Evolutionary conservation across 2,797 vertebrate species (phyloP).

Genomic region (Scarus forsteni): DNA sequence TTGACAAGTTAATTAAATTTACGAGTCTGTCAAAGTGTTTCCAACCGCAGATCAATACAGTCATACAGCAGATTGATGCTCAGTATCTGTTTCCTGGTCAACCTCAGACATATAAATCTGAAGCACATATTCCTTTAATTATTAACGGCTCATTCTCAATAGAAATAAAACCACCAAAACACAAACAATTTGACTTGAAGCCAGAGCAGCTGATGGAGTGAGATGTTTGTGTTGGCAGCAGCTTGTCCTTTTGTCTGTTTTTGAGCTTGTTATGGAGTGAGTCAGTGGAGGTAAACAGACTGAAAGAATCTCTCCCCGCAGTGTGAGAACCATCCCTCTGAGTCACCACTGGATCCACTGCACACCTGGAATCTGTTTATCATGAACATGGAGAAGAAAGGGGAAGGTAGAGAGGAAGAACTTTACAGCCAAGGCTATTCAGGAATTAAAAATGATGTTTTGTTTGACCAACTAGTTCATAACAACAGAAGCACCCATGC

Average conservation of each 20-base stretch:
- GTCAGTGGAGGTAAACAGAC: conserved; percentile 40
- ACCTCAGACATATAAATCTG: background rate
- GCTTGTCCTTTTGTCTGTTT: background rate
- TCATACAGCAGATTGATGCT: background rate
- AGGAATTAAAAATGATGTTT: no score
- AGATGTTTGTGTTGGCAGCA: background rate
- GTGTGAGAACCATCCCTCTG: conserved; percentile 47
- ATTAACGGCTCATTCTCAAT: background rate
- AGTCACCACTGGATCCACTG: conserved; percentile 34
- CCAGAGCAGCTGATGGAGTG: background rate
- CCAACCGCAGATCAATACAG: conserved; percentile 11
- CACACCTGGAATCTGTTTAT: conserved; percentile 2
- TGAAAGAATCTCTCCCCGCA: conserved; percentile 52
- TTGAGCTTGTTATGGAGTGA: conserved; percentile 22
- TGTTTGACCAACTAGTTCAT: no score
- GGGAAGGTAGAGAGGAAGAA: no score
- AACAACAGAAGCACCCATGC: no score
- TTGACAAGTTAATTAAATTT: conserved; percentile 1
- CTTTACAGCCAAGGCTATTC: no score
- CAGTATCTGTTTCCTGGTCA: background rate
- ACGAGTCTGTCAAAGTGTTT: background rate
- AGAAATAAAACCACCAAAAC: background rate
- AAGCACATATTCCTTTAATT: background rate
- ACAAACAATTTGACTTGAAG: background rate
- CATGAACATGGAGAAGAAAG: background rate